These are phyloP conservation scores for Euglossa dilemma DNA, from an alignment of 1,140 invertebrate genomes.

Conservation along the genomic window DNA sequence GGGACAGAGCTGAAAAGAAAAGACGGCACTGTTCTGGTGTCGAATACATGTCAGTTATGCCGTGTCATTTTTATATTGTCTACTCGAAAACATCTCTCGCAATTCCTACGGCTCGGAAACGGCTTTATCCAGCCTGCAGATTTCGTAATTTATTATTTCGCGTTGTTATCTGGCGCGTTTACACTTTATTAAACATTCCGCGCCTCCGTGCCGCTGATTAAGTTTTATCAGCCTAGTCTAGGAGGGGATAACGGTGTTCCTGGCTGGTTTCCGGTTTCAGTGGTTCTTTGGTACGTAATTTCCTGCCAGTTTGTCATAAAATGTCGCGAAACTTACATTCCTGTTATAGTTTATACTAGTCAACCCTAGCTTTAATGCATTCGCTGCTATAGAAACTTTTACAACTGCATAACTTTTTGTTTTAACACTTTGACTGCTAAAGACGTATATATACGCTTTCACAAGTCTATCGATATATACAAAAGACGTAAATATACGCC, in stretches of 20 bases:
- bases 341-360: no score
- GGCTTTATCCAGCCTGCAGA: background rate
- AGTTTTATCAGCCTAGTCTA: background rate
- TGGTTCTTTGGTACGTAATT: background rate
- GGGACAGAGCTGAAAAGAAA: slow-evolving; percentile 37
- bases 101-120: slow-evolving; percentile 23
- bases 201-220: slow-evolving; percentile 4
- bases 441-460: no score
- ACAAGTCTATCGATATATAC: no score
- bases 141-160: slow-evolving; percentile 34
- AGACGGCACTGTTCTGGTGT: slow-evolving; percentile 10
- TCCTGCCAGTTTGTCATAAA: background rate
- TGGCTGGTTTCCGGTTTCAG: background rate
- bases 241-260: background rate
- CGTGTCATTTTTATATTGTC: slow-evolving; percentile 50
- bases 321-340: no score
- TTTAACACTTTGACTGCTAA: no score
- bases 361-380: no score
- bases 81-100: slow-evolving; percentile 11
- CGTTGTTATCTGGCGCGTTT: slow-evolving; percentile 35
- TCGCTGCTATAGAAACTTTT: no score
- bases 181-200: slow-evolving; percentile 18
- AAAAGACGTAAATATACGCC: no score
- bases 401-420: no score
- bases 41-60: background rate